A percentile compares a stretch with the other conserved stretches of the same genome.
phyloP scores from a whole-genome alignment of 2,797 vertebrate genomes.

The Cyclopterus lumpus region DNA sequence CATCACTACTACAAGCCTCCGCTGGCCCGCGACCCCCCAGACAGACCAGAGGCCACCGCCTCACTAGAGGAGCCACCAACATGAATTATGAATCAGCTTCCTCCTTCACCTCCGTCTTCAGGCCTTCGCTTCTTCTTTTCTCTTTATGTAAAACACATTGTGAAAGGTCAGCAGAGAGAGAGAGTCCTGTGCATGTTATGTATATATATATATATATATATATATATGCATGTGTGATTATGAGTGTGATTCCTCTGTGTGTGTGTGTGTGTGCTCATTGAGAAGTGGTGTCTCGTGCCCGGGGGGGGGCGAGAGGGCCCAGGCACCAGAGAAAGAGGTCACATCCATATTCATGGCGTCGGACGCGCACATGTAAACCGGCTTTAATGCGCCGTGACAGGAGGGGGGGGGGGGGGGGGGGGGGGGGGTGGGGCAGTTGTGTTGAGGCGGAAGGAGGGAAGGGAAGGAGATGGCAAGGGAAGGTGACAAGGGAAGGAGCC shows the following conservation, averaged over 20 bases:
- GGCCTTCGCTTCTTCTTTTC: conserved; percentile 69
- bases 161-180: conserved; percentile 82
- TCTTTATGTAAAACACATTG: conserved; percentile 82
- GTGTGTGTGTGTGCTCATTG: conserved; percentile 87
- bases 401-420: conserved; percentile 87
- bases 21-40: conserved; percentile 11
- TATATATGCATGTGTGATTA: conserved; percentile 48
- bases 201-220: conserved; percentile 15
- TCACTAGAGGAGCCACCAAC: conserved; percentile 70
- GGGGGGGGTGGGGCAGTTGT: conserved; percentile 86
- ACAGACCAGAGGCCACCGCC: conserved; percentile 51
- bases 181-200: conserved; percentile 37
- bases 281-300: conserved; percentile 91
- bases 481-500: too few species aligned
- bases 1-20: background rate
- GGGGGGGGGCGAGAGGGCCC: conserved; percentile 83
- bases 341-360: conserved; percentile 99
- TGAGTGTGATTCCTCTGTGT: conserved; percentile 33
- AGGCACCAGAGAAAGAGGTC: conserved; percentile 95
- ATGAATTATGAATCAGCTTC: conserved; percentile 73
- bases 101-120: conserved; percentile 65
- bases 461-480: background rate
- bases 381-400: conserved; percentile 98
- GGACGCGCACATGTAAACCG: conserved; percentile 97
- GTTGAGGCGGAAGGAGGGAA: conserved; percentile 77